Base-by-base conservation (phyloP, 2,888 invertebrate genomes). In the Drosophila vallismaia region DNA sequence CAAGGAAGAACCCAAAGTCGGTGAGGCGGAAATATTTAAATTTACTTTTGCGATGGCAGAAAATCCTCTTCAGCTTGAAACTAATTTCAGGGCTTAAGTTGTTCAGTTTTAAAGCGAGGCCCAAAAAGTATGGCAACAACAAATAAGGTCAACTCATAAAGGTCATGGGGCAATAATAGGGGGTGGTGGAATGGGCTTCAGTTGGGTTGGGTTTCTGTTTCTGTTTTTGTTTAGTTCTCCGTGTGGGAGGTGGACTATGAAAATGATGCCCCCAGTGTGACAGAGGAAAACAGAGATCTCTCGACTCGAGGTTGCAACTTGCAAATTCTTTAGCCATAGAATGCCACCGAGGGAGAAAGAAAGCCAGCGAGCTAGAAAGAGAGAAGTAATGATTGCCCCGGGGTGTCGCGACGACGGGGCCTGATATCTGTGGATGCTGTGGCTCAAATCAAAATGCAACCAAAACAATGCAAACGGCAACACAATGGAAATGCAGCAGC, bases 381-480 rank as follows among this genome's bases (percentile, higher is more conserved):
- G 64, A 42, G 80, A 86, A 86, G 78, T 85, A 83, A 83, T 87
- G 85, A 83, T 79, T 73, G 87, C 87, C 85, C 82, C 87, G 60
- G 85, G 73, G 72, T 73, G 79, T 60, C 45, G 36, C 55, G 51
- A 52, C 50, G 52, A 48, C 48, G 46, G 52, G 54, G 40, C 58
- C 36, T 19, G 1, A 54, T 55, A 81, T 78, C 74, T 75, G 71
- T 75, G 73, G 76, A 78, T 69, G 74, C 74, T 79, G 82, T 66
- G 72, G 86, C 85, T 81, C 81, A 82, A 82, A 82, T 86, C 82
- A 86, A 86, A 82, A 82, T 81, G 81, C 69, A 67, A 53, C 84
- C 56, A 55, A 46, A 74, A 79, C 74, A 74, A 73, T 73, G 74
- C 58, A 55, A 59, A 40, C 53, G 53, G 44, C 74, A 51, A 70